phyloP scores from a whole-genome alignment of 2,113 vertebrate genomes.

The Burhinus bistriatus region DNA sequence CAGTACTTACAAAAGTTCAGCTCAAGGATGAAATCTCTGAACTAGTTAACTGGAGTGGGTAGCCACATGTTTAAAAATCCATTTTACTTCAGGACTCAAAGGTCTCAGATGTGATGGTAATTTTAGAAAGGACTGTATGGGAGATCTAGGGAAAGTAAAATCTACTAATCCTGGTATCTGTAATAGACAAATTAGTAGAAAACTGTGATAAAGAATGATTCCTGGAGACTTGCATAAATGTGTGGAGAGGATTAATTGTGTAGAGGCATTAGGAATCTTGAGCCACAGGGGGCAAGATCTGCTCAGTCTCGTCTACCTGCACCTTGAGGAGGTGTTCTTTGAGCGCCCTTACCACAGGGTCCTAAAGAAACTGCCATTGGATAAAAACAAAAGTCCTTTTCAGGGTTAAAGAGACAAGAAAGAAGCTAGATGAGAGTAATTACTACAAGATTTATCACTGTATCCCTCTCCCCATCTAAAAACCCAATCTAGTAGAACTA shows the following conservation, averaged over 20 bases:
- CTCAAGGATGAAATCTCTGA: background rate
- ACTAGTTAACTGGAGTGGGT: background rate
- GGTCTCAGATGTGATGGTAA: background rate
- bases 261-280: background rate
- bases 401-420: background rate
- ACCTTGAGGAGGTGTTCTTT: background rate
- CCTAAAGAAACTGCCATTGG: background rate
- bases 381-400: background rate
- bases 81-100: background rate
- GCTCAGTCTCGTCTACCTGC: background rate
- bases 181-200: background rate
- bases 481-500: rapidly evolving
- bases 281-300: background rate
- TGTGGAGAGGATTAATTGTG: background rate
- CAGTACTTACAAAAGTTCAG: background rate
- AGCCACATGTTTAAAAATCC: background rate
- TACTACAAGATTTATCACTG: background rate
- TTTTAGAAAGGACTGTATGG: background rate
- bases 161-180: background rate
- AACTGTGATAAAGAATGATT: background rate
- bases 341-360: background rate
- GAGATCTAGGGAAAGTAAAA: background rate
- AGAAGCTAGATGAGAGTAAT: background rate
- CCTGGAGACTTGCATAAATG: background rate
- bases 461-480: background rate